phyloP scores from a whole-genome alignment of 1,140 invertebrate genomes.

The Thalassaphorura encarpata region DNA sequence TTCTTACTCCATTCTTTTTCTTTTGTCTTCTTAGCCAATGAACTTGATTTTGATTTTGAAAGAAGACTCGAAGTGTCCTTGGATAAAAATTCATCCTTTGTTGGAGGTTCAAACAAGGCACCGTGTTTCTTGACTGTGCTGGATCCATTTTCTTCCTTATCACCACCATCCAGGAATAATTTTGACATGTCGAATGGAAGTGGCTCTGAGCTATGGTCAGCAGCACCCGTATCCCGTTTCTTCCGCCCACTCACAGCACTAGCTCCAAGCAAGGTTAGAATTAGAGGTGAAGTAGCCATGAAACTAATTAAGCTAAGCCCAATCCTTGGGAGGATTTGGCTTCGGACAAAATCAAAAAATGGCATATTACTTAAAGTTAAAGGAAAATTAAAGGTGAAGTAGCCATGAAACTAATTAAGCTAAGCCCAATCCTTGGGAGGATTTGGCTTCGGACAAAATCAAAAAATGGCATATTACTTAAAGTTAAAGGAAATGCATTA shows the following conservation, averaged over 20 bases:
- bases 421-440: conserved; percentile 25
- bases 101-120: no score
- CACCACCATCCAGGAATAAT: not conserved
- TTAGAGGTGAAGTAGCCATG: conserved; percentile 26
- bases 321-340: conserved; percentile 28
- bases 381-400: conserved; percentile 26
- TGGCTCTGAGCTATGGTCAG: not conserved
- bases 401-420: conserved; percentile 27
- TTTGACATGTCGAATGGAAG: not conserved
- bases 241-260: conserved; percentile 20
- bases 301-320: conserved; percentile 26
- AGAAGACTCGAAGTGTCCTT: not conserved
- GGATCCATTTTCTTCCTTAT: not conserved
- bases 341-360: conserved; percentile 29
- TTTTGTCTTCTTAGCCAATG: not conserved
- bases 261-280: conserved; percentile 23
- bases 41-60: not conserved
- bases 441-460: conserved; percentile 30
- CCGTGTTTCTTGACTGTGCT: not conserved
- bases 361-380: conserved; percentile 23
- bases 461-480: conserved; percentile 27
- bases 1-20: not conserved
- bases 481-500: conserved; percentile 7
- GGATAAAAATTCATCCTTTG: not conserved
- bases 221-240: conserved; percentile 10